Percentiles rank a stretch among this genome's conserved stretches.
phyloP scores from a whole-genome alignment of 2,888 invertebrate genomes.

The Phasia obesa region DNA sequence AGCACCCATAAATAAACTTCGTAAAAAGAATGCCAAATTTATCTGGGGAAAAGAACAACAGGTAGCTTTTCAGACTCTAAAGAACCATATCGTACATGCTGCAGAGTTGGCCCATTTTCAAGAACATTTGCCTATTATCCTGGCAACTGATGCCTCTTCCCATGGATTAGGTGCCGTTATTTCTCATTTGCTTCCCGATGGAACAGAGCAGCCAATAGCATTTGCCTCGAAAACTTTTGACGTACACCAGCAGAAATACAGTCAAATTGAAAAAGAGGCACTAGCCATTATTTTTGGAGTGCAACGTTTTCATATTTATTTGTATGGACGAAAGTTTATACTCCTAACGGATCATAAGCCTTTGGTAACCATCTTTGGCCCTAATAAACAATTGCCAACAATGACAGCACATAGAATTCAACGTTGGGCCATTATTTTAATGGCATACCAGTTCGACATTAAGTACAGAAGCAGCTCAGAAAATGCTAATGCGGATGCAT shows the following conservation, averaged over 20 bases:
- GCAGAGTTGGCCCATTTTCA: conserved; percentile 1
- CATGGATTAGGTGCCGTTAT: too few relatives aligned
- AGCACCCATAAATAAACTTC: conserved; percentile 28
- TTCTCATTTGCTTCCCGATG: conserved; percentile 39
- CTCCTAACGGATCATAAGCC: conserved; percentile 45
- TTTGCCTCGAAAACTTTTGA: conserved; percentile 35
- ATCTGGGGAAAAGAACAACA: conserved; percentile 17
- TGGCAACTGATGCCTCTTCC: conserved; percentile 5
- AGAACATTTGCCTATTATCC: not conserved
- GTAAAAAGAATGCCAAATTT: conserved; percentile 26
- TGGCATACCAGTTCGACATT: too few relatives aligned
- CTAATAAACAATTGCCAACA: conserved; percentile 19
- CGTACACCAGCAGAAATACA: conserved; percentile 32
- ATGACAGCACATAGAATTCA: conserved; percentile 43
- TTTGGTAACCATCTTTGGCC: conserved; percentile 33
- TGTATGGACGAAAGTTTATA: too few relatives aligned
- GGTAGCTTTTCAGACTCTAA: too few relatives aligned
- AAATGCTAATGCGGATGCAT: conserved; percentile 19
- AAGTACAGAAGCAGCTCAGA: conserved; percentile 25
- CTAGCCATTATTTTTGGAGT: conserved; percentile 17
- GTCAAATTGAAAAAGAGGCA: conserved; percentile 54
- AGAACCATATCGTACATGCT: too few relatives aligned
- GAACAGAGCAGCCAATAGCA: conserved; percentile 35
- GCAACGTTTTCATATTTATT: conserved; percentile 32
- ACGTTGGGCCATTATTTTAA: conserved; percentile 47